Evolutionary conservation across 2,113 vertebrate genomes (phyloP), one percentile per base, ranked within the genome.

Genomic region (Leuciscus idus): DNA sequence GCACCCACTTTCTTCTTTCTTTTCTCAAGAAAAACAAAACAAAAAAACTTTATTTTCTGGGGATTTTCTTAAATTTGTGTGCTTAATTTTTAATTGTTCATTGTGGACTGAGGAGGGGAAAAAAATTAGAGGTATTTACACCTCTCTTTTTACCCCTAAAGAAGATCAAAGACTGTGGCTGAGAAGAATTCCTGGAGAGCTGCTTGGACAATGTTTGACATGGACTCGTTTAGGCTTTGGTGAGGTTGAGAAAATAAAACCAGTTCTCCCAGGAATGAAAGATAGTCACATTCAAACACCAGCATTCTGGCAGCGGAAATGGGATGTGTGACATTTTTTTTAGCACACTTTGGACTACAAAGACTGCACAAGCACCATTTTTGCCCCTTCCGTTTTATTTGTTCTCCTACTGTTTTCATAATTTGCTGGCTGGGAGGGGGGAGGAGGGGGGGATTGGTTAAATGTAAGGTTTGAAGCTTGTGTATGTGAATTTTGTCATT

Each of bases 1-100:
- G 46, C 48, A 21, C 48, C 86, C 43, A 72, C 57, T 50, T 43
- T 66, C 26, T 87, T 62, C 78, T 87, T 62, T 77, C 30, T 43
- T 64, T 59, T 59, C 79, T 82, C 82, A 78, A 4, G 0, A 7
- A 7, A 15, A 30, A 5, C 26, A 46, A 74, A 48, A 28, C 33
- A 33, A 4, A 3, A 43, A 1, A 43, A 21, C 19, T 23, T 73
- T 73, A 46, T 46, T 74, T 73, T 73, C n/a, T 76, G 36, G 2
- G 19, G 21, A 9, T 48, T 75, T 75, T 75, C 6, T 50, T 8
- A 52, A 76, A 17, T 26, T 30, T 10, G 3, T 52, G 21, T 26
- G 6, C 33, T 39, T 26, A 0, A 26, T 30, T 68, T 52, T 23
- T 48, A 30, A 21, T 48, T 30, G 46, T 78, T 28, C 36, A 10